Evolutionary conservation across 2,888 invertebrate species (phyloP), one percentile per base, ranked within the genome.

Genomic region (Drosophila ustulata): DNA sequence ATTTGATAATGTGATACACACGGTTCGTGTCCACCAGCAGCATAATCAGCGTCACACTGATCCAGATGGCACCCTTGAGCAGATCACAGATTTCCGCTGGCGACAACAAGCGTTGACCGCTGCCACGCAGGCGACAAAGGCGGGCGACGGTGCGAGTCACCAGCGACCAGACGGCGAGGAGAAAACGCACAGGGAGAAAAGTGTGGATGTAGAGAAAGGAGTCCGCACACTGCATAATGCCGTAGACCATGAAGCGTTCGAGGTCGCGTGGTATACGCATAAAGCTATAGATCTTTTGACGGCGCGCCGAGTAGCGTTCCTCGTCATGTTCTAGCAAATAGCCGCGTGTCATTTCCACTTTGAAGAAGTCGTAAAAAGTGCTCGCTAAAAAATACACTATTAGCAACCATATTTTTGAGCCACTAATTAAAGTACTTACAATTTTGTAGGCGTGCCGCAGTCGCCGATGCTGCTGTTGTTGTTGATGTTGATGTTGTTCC

Each of bases 151-250:
- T 94, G 85, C 96, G 94, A 70, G 94, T 95, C 23, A 96, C 91
- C 70, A 98, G 93, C 39, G 96, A 96, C 95, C 97, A 96, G 61
- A 97, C 93, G 49, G 98, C 98, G 92, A 99, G 94, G 37, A 97
- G 90, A 91, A 99, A 98, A 79, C 99, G 94, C 71, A 99, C 93
- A 11, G 99, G 99, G 82, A 99, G 94, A 93, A 99, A 98, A 59
- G 99, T 99, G 92, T 99, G 99, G 61, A 99, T 96, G 93, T 98
- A 99, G 58, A 99, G 94, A 93, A 99, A 98, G 23, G 99, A 98
- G 93, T 99, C 99, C 30, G 97, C 96, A 93, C 99, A 99, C 93
- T 97, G 97, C 93, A 98, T 96, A 89, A 98, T 97, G 34, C 98
- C 98, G 93, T 98, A 98, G 0, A 94, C 94, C 96, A 98, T 97